Evolutionary conservation across 2,113 vertebrate genomes (phyloP).

Genomic region (Xiphorhynchus elegans): DNA sequence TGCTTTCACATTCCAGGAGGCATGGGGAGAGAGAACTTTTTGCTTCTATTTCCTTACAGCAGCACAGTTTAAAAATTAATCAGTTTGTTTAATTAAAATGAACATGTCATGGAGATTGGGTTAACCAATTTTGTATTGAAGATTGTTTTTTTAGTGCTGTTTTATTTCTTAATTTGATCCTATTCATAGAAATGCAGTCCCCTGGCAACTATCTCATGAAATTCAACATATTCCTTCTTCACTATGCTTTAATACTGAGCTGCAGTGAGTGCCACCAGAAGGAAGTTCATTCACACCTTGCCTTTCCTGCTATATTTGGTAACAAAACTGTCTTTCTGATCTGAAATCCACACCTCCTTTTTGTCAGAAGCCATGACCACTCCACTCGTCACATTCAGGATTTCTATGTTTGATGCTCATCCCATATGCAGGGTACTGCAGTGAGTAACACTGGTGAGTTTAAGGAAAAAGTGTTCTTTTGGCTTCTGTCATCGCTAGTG

Average conservation of each 20-base stretch:
- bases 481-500: not conserved
- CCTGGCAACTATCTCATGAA: not conserved
- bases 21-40: not conserved
- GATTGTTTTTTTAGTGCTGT: not conserved
- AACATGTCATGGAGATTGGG: not conserved
- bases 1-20: not conserved
- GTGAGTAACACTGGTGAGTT: not conserved
- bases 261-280: slow-evolving; percentile 8
- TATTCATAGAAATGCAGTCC: not conserved
- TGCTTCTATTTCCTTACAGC: not conserved
- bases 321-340: not conserved
- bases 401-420: not conserved
- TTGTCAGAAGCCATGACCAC: not conserved
- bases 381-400: not conserved
- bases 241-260: not conserved
- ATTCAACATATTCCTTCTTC: not conserved
- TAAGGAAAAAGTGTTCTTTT: not conserved
- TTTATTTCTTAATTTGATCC: not conserved
- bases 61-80: not conserved
- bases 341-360: not conserved
- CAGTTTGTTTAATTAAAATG: not conserved
- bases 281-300: slow-evolving; percentile 13
- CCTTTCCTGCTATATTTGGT: slow-evolving; percentile 6
- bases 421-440: not conserved
- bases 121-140: not conserved